Base-by-base conservation (phyloP, 2,113 vertebrate genomes). In the Cavia porcellus region DNA sequence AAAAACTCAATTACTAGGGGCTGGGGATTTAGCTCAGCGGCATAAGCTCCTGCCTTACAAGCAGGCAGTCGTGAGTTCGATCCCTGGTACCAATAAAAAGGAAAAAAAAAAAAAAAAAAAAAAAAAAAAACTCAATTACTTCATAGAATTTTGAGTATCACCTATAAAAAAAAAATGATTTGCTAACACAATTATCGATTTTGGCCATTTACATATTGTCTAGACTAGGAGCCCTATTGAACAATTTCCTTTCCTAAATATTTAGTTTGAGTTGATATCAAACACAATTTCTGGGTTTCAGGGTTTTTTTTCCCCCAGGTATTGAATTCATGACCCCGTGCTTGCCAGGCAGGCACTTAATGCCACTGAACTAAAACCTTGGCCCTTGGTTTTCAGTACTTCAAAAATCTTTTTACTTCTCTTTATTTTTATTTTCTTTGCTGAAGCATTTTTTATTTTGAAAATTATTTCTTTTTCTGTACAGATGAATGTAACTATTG, bases 241-340 rank as follows among this genome's bases (percentile, higher is more conserved):
- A 1, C 45, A 93, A 79, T 93, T 89, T 52, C 30, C 11, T 95
- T 96, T 91, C 42, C 38, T 94, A 85, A 94, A 95, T 96, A 90
- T 77, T 89, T 96, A 14, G 66, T 86, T 82, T 9, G 2, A n/a
- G 72, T 83, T 96, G 24, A 52, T 13, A 90, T 90, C 32, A 82
- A 64, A 0, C 7, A 14, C 12, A 88, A 79, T 90, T n/a, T n/a
- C n/a, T n/a, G n/a, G n/a, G n/a, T n/a, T n/a, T n/a, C n/a, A n/a
- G n/a, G n/a, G n/a, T 52, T 52, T 52, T 52, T 52, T 52, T 10
- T 8, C 8, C 11, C 8, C 50, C 50, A 10, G 50, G 50, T 7
- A 52, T 52, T 52, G 50, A 52, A 52, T 10, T 52, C 50, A 52
- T 52, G 50, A 52, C 50, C 50, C 11, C 9, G 9, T 52, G 50